Evolutionary conservation across 2,797 vertebrate species (phyloP), one percentile per base, ranked within the genome.

Genomic region (Phoxinus dragarum): DNA sequence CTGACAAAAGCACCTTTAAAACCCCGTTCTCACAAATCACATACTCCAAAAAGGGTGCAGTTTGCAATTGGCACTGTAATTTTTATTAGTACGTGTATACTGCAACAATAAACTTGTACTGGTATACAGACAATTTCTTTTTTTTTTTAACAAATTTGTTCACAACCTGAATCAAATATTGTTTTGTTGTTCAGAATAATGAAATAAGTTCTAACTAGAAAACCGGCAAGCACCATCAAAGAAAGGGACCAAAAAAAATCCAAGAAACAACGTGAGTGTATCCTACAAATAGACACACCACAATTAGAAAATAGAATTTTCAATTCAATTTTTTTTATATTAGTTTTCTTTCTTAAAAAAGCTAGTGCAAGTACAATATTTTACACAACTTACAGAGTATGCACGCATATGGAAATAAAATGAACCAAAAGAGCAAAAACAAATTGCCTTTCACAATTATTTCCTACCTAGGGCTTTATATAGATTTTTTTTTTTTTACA

Each of bases 301-400:
- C 96, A 93, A 96, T 97, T 97, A 97, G 96, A 97, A 97, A 97
- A 97, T 97, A 97, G 96, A 97, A 96, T 97, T 97, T 97, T 96
- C 95, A 97, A 96, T 97, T 97, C 94, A 95, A 95, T 8, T n/a
- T 80, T 93, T 96, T 95, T 97, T 96, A 95, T 96, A 96, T 95
- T 97, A 90, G 85, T 88, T 88, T 89, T 95, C 95, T 96, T 96
- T 96, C 95, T 96, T 87, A 85, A 96, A 96, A 97, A 97, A 97
- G 97, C 96, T 97, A 97, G 97, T 97, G 97, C 97, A 97, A 97
- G 96, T 97, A 97, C 96, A 97, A 97, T 97, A 97, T 97, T 96
- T 97, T 97, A 97, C 96, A 97, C 96, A 96, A 97, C 96, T 96
- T 96, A 97, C 96, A 97, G 96, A 97, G 95, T 97, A 96, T 96